These are phyloP conservation scores for Myanophis thanlyinensis DNA, from an alignment of 2,113 vertebrate species.

Conservation along the genomic window DNA sequence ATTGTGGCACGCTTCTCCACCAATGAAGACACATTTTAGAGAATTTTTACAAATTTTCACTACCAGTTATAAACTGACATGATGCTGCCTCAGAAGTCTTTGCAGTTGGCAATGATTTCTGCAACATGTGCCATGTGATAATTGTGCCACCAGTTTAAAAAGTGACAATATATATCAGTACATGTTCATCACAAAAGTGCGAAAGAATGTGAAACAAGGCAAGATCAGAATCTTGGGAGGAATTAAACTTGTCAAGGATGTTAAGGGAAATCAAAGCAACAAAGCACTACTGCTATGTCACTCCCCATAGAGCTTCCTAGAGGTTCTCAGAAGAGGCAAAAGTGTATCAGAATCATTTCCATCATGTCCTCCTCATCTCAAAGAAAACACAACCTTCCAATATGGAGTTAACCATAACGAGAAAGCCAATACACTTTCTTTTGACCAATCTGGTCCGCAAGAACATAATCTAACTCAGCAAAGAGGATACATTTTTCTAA, in stretches of 20 bases:
- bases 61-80: not conserved
- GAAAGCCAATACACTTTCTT: not conserved
- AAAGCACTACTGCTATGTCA: not conserved
- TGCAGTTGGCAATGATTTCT: not conserved
- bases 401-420: not conserved
- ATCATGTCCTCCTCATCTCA: not conserved
- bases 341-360: not conserved
- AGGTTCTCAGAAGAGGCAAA: not conserved
- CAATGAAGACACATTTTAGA: not conserved
- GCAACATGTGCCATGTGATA: not conserved
- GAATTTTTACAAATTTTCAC: not conserved
- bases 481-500: slow-evolving; percentile 23
- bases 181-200: not conserved
- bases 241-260: not conserved
- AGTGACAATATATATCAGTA: no score
- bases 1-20: not conserved
- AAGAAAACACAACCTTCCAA: not conserved
- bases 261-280: not conserved
- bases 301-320: not conserved
- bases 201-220: not conserved
- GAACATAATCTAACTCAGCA: not conserved
- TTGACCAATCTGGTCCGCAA: not conserved
- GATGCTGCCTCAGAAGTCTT: not conserved
- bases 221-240: not conserved
- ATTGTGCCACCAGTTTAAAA: not conserved